These are phyloP conservation scores for Calcarius lapponicus DNA, from an alignment of 2,797 vertebrate species.

Conservation along the genomic window DNA sequence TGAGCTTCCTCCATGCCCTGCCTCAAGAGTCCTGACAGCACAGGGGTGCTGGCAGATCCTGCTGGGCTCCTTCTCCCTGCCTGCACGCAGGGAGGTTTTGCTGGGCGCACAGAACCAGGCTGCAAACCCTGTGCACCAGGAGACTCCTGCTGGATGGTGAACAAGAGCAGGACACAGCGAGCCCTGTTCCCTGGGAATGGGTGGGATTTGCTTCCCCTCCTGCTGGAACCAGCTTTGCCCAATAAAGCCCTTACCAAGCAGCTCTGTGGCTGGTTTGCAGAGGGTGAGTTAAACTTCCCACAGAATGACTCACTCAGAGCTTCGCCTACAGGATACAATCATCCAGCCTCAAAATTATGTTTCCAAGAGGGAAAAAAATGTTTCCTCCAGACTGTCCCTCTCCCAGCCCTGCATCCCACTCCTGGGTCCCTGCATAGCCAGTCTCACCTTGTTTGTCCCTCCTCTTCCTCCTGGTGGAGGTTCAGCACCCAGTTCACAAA, in stretches of 20 bases:
- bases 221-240: neutral
- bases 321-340: rapidly evolving
- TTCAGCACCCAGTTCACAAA: neutral
- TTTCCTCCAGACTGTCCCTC: neutral
- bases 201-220: neutral
- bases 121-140: neutral
- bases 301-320: neutral
- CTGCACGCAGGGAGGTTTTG: neutral
- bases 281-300: neutral
- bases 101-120: neutral
- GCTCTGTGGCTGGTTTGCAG: neutral
- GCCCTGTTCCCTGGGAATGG: no score
- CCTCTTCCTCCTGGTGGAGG: neutral
- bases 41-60: neutral
- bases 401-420: neutral
- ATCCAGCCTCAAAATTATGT: neutral
- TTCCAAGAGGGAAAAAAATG: neutral
- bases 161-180: neutral
- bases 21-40: neutral
- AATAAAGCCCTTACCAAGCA: constrained; percentile 3
- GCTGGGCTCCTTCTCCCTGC: neutral
- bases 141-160: neutral
- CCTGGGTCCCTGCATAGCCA: neutral
- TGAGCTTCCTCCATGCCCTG: neutral
- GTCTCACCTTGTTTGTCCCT: neutral